Percentiles rank a stretch among this genome's conserved stretches.
These are phyloP conservation scores for Heliothis subflexa DNA, from an alignment of 1,140 invertebrate species.

Conservation along the genomic window DNA sequence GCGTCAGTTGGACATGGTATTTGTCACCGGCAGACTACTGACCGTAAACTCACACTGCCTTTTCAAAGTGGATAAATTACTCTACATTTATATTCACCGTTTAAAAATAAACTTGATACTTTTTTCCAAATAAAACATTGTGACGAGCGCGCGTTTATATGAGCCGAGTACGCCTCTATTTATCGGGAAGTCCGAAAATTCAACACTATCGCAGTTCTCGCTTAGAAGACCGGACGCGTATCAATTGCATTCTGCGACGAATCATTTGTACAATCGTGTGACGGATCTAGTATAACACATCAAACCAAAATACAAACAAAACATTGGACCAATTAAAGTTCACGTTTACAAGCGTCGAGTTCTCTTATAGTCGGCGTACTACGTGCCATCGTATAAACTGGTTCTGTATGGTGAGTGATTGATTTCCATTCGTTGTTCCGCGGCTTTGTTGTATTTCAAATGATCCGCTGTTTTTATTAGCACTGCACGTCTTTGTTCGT, in stretches of 20 bases:
- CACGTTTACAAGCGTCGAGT: slow-evolving; percentile 48
- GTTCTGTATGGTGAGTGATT: slow-evolving; percentile 49
- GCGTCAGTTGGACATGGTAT: slow-evolving; percentile 38
- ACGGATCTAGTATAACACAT: slow-evolving; percentile 33
- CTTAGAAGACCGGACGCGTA: slow-evolving; percentile 17
- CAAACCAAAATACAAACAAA: slow-evolving; percentile 40
- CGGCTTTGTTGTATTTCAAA: slow-evolving; percentile 36
- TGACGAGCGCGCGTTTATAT: neutral
- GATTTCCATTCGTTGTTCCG: slow-evolving; percentile 37
- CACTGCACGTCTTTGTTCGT: slow-evolving; percentile 38
- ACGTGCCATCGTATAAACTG: slow-evolving; percentile 38
- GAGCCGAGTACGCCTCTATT: neutral
- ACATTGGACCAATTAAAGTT: slow-evolving; percentile 49
- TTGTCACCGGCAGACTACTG: slow-evolving; percentile 33
- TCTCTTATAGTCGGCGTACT: slow-evolving; percentile 26
- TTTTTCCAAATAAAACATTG: neutral
- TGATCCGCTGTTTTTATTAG: slow-evolving; percentile 45
- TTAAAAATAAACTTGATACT: slow-evolving; percentile 31
- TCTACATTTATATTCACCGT: slow-evolving; percentile 22
- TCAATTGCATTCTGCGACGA: slow-evolving; percentile 11
- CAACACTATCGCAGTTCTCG: slow-evolving; percentile 23
- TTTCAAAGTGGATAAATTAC: slow-evolving; percentile 28
- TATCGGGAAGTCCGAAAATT: slow-evolving; percentile 20
- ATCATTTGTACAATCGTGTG: slow-evolving; percentile 18
- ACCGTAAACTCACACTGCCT: slow-evolving; percentile 31